phyloP scores from a whole-genome alignment of 1,140 invertebrate species.

The Drosophila obscura region DNA sequence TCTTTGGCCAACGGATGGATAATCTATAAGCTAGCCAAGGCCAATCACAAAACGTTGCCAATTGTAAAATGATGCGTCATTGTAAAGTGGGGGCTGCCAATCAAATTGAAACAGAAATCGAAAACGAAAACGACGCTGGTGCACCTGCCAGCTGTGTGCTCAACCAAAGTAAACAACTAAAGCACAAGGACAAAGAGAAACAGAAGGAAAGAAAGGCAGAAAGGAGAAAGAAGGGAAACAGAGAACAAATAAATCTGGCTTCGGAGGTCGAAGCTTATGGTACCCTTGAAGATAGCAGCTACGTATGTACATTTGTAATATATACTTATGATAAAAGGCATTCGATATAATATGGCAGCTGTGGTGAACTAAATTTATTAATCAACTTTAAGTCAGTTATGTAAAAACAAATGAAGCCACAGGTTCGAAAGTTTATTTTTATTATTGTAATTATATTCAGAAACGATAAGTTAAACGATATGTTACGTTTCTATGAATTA shows the following conservation, averaged over 20 bases:
- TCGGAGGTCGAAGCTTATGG: too few species aligned
- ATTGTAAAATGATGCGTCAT: conserved; percentile 71
- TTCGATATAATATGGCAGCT: too few species aligned
- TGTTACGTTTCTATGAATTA: too few species aligned
- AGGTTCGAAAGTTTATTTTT: too few species aligned
- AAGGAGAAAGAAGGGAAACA: conserved; percentile 18
- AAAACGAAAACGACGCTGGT: conserved; percentile 33
- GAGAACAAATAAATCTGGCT: not conserved
- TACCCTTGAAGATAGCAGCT: too few species aligned
- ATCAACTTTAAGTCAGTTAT: too few species aligned
- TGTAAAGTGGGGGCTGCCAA: conserved; percentile 68
- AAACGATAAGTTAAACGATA: too few species aligned
- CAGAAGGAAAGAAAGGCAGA: not conserved
- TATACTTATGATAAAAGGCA: too few species aligned
- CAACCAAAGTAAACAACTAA: conserved; percentile 49
- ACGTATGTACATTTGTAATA: too few species aligned
- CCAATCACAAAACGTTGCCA: conserved; percentile 35
- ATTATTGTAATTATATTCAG: too few species aligned
- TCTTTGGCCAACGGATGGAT: conserved; percentile 16
- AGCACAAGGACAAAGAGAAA: conserved; percentile 16
- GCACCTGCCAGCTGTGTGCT: conserved; percentile 63
- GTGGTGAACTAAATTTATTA: too few species aligned
- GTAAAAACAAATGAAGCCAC: too few species aligned
- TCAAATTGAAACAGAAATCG: conserved; percentile 56
- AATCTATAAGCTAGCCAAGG: conserved; percentile 40